These are phyloP conservation scores for Suillia variegata DNA, from an alignment of 2,888 invertebrate species.

Conservation along the genomic window DNA sequence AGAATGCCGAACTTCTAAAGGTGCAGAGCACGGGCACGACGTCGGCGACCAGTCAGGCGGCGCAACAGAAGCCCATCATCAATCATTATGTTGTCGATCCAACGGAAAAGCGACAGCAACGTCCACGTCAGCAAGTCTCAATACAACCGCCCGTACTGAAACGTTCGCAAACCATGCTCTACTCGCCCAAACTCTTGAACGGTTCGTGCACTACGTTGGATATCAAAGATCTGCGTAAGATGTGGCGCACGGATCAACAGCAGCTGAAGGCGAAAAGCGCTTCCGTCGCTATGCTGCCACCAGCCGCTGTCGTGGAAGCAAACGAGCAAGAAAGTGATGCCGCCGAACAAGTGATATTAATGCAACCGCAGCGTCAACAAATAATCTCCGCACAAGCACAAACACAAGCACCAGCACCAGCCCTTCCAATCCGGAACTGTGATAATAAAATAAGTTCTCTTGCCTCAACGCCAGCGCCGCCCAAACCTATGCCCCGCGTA, in stretches of 20 bases:
- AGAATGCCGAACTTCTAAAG: constrained; percentile 15
- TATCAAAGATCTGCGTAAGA: constrained; percentile 38
- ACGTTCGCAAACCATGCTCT: constrained; percentile 58
- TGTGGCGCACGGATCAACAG: constrained; percentile 35
- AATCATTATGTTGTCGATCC: constrained; percentile 56
- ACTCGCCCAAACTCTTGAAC: constrained; percentile 35
- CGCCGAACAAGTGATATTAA: constrained; percentile 18
- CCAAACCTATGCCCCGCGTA: constrained; percentile 38
- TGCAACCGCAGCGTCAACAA: not conserved
- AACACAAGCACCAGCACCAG: not conserved
- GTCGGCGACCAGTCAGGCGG: not conserved
- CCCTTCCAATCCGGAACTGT: constrained; percentile 36
- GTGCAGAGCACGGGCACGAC: too few relatives aligned
- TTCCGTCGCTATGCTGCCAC: constrained; percentile 30
- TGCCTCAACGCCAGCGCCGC: constrained; percentile 30
- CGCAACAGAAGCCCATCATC: constrained; percentile 7
- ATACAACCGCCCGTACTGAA: constrained; percentile 49
- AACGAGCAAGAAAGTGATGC: constrained; percentile 34
- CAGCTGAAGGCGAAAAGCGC: constrained; percentile 15
- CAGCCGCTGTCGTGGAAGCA: constrained; percentile 14
- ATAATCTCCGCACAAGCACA: too few relatives aligned
- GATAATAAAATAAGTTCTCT: constrained; percentile 39
- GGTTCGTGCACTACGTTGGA: constrained; percentile 33
- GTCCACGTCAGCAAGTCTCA: constrained; percentile 55
- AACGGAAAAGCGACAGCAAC: constrained; percentile 45